Conservation (phyloP, 2,113 vertebrate genomes). For the Gymnogyps californianus region DNA sequence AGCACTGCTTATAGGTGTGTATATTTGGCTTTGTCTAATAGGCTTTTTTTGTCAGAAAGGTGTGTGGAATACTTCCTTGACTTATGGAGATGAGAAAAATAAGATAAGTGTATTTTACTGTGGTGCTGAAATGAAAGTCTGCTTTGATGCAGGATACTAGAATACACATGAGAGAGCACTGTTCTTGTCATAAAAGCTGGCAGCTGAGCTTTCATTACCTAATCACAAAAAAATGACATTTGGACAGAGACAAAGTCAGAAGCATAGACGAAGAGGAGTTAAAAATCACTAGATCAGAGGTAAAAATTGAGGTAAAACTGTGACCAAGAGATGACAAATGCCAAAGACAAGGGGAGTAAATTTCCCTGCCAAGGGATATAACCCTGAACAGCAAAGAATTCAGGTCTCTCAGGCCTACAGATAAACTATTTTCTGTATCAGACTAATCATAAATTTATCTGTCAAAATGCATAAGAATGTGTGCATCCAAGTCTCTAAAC, state of each 20-base stretch:
- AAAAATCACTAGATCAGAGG: slow-evolving; percentile 15
- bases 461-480: not conserved
- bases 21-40: slow-evolving; percentile 44
- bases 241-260: slow-evolving; percentile 38
- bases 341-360: not conserved
- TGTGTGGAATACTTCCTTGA: slow-evolving; percentile 38
- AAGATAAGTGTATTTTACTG: slow-evolving; percentile 48
- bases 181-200: slow-evolving; percentile 56
- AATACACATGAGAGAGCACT: slow-evolving; percentile 44
- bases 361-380: not conserved
- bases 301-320: not conserved
- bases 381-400: not conserved
- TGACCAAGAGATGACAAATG: slow-evolving; percentile 21
- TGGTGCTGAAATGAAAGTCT: slow-evolving; percentile 57
- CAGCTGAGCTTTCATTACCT: slow-evolving; percentile 56
- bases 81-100: slow-evolving; percentile 46
- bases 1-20: slow-evolving; percentile 12
- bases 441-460: not conserved
- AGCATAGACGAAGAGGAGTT: not conserved
- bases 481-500: not conserved
- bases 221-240: slow-evolving; percentile 47
- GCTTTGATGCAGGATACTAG: slow-evolving; percentile 54
- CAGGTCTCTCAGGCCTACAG: not conserved
- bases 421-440: not conserved
- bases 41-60: slow-evolving; percentile 28